A percentile compares a stretch with the other conserved stretches of the same genome.
Evolutionary conservation across 2,888 invertebrate species (phyloP).

Genomic region (Thymelicus lineola): DNA sequence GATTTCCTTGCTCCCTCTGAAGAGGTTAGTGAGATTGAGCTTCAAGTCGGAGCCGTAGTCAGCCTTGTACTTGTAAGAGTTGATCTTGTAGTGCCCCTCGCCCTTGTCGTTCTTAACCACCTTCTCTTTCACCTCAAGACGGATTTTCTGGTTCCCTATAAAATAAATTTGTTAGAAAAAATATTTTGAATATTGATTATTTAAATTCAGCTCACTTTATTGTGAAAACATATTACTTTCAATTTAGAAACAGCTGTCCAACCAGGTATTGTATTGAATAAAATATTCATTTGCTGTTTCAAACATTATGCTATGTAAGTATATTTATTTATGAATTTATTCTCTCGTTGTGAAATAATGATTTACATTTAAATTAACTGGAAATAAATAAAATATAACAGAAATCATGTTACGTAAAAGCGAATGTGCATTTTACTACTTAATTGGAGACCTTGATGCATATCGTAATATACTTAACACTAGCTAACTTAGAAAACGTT

Average conservation of each 20-base stretch:
- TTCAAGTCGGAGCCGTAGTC: conserved; percentile 78
- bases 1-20: conserved; percentile 75
- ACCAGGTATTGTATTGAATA: too few species aligned
- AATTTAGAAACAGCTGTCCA: too few species aligned
- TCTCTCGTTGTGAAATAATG: background rate
- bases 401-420: background rate
- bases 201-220: too few species aligned
- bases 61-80: conserved; percentile 80
- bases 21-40: conserved; percentile 75
- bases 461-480: too few species aligned
- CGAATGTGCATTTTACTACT: too few species aligned
- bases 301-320: background rate
- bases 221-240: too few species aligned
- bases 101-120: conserved; percentile 67
- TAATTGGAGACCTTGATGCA: background rate
- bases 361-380: background rate
- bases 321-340: conserved; percentile 9
- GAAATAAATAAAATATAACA: background rate
- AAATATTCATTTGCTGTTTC: too few species aligned
- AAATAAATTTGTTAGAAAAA: conserved; percentile 13
- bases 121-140: conserved; percentile 71
- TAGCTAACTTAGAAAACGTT: too few species aligned
- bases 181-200: too few species aligned
- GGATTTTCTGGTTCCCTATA: conserved; percentile 74
- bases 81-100: conserved; percentile 79